Percentiles rank a stretch among this genome's conserved stretches.
Evolutionary conservation across 1,140 invertebrate genomes (phyloP).

Genomic region (Cotesia chilonis): DNA sequence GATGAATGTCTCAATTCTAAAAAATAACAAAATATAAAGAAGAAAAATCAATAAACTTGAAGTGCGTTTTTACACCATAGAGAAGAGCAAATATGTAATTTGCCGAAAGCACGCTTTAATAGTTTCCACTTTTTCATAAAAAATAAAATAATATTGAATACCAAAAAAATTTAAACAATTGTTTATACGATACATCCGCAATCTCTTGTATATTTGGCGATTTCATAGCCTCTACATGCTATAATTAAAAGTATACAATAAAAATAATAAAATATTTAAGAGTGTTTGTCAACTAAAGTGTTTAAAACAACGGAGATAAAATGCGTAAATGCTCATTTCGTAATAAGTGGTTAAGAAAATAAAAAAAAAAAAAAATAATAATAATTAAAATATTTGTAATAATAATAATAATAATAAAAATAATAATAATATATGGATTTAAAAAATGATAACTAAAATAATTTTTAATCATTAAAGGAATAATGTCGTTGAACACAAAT

Average conservation of each 20-base stretch:
- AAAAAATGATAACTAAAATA: conserved; percentile 4
- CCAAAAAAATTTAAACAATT: conserved; percentile 30
- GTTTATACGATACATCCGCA: conserved; percentile 33
- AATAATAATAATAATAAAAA: conserved; percentile 7
- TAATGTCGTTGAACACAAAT: neutral
- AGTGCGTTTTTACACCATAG: conserved; percentile 38
- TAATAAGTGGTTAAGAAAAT: neutral
- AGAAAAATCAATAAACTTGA: conserved; percentile 26
- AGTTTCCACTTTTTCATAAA: conserved; percentile 40
- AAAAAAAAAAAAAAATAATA: neutral
- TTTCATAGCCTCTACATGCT: neutral
- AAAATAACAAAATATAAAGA: conserved; percentile 23
- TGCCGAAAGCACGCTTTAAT: conserved; percentile 34
- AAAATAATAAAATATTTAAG: neutral
- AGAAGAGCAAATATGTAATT: conserved; percentile 34
- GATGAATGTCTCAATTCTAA: conserved; percentile 41
- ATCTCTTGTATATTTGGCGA: conserved; percentile 29
- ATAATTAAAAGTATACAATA: neutral
- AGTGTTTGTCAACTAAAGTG: neutral
- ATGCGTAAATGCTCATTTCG: conserved; percentile 12
- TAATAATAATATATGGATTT: neutral
- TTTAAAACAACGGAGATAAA: neutral
- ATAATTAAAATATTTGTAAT: neutral
- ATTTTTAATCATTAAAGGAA: conserved; percentile 11
- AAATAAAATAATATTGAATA: conserved; percentile 34